Conservation (phyloP, 2,113 vertebrate species). For the Ophthalmotilapia sp. region DNA sequence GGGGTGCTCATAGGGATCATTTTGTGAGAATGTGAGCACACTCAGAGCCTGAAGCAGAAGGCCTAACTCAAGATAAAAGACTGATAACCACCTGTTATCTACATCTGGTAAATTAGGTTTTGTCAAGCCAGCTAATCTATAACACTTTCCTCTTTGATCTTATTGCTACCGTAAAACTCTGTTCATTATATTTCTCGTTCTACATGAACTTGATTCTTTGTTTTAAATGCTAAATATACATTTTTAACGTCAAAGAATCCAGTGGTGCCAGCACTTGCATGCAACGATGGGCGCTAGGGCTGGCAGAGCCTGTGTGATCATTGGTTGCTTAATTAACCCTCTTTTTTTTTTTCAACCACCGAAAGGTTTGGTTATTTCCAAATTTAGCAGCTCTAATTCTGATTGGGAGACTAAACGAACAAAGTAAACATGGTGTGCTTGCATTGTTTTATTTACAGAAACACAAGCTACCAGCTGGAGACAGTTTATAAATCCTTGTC, state of each 20-base stretch:
- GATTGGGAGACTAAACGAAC: neutral
- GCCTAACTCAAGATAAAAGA: neutral
- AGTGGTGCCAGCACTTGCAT: neutral
- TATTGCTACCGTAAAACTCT: neutral
- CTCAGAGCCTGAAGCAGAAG: neutral
- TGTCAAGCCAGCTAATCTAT: neutral
- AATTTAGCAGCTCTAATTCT: neutral
- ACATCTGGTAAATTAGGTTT: neutral
- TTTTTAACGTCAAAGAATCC: neutral
- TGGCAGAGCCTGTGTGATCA: neutral
- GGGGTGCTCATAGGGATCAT: neutral
- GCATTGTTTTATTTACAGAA: neutral
- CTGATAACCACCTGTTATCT: neutral
- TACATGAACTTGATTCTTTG: neutral
- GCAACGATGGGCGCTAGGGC: neutral
- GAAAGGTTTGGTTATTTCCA: neutral
- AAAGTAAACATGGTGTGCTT: neutral
- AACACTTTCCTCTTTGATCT: neutral
- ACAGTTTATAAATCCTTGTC: neutral
- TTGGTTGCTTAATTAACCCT: neutral
- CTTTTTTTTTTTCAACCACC: neutral
- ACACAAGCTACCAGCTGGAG: neutral
- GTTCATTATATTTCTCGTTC: neutral
- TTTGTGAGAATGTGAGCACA: neutral
- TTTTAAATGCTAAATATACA: neutral